Percentiles rank a stretch among this genome's conserved stretches.
Conservation (phyloP, 1,140 invertebrate genomes). For the Oedothorax gibbosus region DNA sequence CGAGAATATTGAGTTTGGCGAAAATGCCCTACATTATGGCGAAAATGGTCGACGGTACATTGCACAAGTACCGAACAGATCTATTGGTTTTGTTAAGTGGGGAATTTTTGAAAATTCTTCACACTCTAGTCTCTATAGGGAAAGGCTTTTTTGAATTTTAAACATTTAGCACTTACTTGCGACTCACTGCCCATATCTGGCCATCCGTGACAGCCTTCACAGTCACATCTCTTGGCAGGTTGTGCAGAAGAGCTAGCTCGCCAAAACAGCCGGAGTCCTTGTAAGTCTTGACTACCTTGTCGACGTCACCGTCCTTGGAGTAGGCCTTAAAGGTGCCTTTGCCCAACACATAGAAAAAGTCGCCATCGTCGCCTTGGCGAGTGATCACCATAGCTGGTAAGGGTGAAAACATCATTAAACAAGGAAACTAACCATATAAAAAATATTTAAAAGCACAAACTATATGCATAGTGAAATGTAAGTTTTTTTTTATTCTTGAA, state of each 20-base stretch:
- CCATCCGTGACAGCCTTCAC: slow-evolving; percentile 78
- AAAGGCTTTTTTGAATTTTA: too few relatives aligned
- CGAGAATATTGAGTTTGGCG: too few relatives aligned
- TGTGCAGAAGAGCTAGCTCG: slow-evolving; percentile 95
- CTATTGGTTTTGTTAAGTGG: too few relatives aligned
- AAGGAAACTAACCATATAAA: too few relatives aligned
- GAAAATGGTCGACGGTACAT: too few relatives aligned
- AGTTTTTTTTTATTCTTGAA: too few relatives aligned
- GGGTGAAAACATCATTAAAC: not conserved
- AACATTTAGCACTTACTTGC: not conserved
- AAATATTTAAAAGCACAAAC: too few relatives aligned
- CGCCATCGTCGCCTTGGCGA: slow-evolving; percentile 95
- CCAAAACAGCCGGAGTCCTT: slow-evolving; percentile 92
- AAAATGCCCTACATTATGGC: too few relatives aligned
- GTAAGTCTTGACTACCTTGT: slow-evolving; percentile 85
- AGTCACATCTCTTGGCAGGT: slow-evolving; percentile 93
- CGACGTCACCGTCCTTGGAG: slow-evolving; percentile 79
- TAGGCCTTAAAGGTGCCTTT: slow-evolving; percentile 52
- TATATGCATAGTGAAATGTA: too few relatives aligned
- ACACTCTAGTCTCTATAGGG: too few relatives aligned
- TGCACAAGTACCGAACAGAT: too few relatives aligned
- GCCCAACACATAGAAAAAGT: slow-evolving; percentile 95
- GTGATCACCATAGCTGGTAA: slow-evolving; percentile 75
- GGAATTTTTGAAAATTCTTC: too few relatives aligned
- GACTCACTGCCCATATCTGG: slow-evolving; percentile 90